Percentiles rank a stretch among this genome's conserved stretches.
These are phyloP conservation scores for Drosophila teissieri DNA, from an alignment of 1,140 invertebrate species.

Conservation along the genomic window DNA sequence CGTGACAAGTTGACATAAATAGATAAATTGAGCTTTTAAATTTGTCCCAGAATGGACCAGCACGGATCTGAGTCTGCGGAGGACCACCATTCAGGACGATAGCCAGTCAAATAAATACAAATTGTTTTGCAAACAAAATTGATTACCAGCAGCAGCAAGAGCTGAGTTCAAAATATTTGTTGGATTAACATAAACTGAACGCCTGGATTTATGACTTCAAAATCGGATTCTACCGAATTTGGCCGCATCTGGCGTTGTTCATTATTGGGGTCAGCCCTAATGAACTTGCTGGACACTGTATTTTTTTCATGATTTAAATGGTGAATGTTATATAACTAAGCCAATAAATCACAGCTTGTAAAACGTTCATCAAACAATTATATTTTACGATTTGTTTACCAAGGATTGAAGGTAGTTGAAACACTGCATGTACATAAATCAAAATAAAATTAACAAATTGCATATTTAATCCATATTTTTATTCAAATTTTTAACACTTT, in stretches of 20 bases:
- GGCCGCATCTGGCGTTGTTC: constrained; percentile 4
- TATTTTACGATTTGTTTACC: too few relatives aligned
- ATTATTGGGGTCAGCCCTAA: constrained; percentile 35
- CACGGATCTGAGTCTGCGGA: constrained; percentile 23
- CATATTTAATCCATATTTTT: too few relatives aligned
- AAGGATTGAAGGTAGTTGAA: too few relatives aligned
- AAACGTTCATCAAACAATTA: background rate
- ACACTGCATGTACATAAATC: too few relatives aligned
- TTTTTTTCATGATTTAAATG: background rate
- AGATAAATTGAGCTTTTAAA: constrained; percentile 83
- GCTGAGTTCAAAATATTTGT: constrained; percentile 60
- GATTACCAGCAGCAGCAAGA: constrained; percentile 57
- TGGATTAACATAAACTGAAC: constrained; percentile 76
- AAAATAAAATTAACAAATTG: too few relatives aligned
- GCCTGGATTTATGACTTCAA: constrained; percentile 43
- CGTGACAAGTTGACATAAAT: constrained; percentile 83
- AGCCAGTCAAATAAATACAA: constrained; percentile 68
- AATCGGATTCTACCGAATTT: constrained; percentile 14
- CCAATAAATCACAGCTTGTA: background rate
- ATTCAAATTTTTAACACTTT: too few relatives aligned
- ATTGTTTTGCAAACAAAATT: constrained; percentile 80
- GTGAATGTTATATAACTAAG: background rate
- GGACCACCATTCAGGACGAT: constrained; percentile 51
- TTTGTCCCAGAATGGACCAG: constrained; percentile 63
- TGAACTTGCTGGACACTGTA: constrained; percentile 1